Conservation (phyloP, 2,888 invertebrate genomes). For the Lasioglossum villosulum region DNA sequence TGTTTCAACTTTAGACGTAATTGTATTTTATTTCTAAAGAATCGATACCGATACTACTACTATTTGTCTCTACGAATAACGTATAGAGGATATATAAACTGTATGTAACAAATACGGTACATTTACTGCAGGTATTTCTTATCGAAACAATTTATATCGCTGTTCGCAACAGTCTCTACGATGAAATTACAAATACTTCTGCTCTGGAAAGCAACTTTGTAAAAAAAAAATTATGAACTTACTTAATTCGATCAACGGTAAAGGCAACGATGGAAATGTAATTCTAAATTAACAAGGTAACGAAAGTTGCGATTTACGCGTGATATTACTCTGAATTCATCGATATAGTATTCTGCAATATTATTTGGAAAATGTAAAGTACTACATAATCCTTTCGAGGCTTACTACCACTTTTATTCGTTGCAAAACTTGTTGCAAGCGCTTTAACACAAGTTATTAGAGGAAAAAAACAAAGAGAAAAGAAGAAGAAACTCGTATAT, state of each 20-base stretch:
- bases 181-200: background rate
- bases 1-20: slow-evolving; percentile 16
- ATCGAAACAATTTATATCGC: slow-evolving; percentile 19
- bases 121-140: background rate
- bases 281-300: slow-evolving; percentile 28
- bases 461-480: slow-evolving; percentile 10
- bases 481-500: slow-evolving; percentile 28
- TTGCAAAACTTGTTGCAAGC: slow-evolving; percentile 41
- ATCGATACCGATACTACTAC: background rate
- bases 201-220: slow-evolving; percentile 17
- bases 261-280: slow-evolving; percentile 26
- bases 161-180: background rate
- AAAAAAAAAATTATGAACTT: slow-evolving; percentile 17
- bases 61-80: slow-evolving; percentile 10
- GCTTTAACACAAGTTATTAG: slow-evolving; percentile 20
- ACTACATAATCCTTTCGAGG: slow-evolving; percentile 3
- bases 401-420: slow-evolving; percentile 36
- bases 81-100: background rate
- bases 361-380: slow-evolving; percentile 20
- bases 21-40: slow-evolving; percentile 19
- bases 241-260: slow-evolving; percentile 24
- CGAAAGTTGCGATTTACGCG: slow-evolving; percentile 50
- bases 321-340: slow-evolving; percentile 28
- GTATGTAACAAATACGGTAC: background rate
- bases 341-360: background rate